Evolutionary conservation across 2,113 vertebrate genomes (phyloP).

Genomic region (Cinclus mexicanus): DNA sequence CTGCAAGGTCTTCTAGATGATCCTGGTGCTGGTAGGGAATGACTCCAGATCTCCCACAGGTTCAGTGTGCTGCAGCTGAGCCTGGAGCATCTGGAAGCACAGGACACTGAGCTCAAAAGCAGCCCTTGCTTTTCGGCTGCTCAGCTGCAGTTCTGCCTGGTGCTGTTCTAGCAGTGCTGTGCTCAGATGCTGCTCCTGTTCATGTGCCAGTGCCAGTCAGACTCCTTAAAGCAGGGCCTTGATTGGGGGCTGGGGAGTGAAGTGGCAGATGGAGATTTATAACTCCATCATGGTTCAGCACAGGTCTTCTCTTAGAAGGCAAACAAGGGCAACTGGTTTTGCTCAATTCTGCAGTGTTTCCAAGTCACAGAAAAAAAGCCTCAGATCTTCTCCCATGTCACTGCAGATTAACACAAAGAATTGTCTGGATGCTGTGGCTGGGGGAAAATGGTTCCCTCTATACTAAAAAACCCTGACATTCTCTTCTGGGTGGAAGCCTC

Average conservation of each 20-base stretch:
- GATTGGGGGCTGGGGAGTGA: neutral
- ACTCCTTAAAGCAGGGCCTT: neutral
- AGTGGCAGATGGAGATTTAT: neutral
- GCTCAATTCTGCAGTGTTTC: neutral
- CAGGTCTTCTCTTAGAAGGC: neutral
- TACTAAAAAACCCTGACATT: accelerated
- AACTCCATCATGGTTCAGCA: neutral
- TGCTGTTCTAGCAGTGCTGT: neutral
- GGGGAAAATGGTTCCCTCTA: neutral
- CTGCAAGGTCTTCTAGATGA: neutral
- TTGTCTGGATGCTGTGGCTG: neutral
- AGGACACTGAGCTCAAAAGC: neutral
- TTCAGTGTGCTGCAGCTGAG: neutral
- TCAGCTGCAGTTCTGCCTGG: neutral
- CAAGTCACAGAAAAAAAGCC: neutral
- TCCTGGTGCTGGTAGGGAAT: neutral
- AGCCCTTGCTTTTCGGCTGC: neutral
- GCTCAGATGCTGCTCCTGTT: neutral
- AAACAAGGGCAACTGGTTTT: neutral
- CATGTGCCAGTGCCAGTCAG: neutral
- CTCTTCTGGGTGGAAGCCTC: neutral
- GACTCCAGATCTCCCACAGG: slow-evolving; percentile 17
- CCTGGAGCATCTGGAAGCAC: slow-evolving; percentile 8
- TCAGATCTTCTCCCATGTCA: neutral
- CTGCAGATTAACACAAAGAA: neutral